Percentiles rank a stretch among this genome's conserved stretches.
These are phyloP conservation scores for Drosophila prostipennis DNA, from an alignment of 2,888 invertebrate species.

Conservation along the genomic window DNA sequence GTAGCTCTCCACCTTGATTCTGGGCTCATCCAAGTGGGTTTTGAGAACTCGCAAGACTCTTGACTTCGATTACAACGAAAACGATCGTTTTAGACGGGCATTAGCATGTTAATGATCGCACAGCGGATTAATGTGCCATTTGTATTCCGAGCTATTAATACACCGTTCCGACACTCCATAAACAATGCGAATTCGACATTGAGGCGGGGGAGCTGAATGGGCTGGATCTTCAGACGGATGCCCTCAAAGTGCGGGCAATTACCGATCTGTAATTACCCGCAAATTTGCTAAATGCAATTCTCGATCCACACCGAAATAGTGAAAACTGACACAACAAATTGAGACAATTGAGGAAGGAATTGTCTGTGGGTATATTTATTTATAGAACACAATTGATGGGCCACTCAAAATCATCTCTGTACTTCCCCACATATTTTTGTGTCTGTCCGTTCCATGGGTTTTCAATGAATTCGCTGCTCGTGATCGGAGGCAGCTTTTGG, in stretches of 20 bases:
- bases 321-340: conserved; percentile 49
- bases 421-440: conserved; percentile 5
- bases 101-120: conserved; percentile 68
- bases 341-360: conserved; percentile 49
- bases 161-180: conserved; percentile 30
- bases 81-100: conserved; percentile 60
- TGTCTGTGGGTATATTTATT: conserved; percentile 54
- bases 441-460: conserved; percentile 37
- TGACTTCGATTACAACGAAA: conserved; percentile 38
- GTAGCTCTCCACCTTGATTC: conserved; percentile 31
- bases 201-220: conserved; percentile 4
- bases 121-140: conserved; percentile 62
- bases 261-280: conserved; percentile 43
- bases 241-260: conserved; percentile 42
- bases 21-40: conserved; percentile 20
- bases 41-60: conserved; percentile 19
- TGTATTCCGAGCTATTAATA: conserved; percentile 53
- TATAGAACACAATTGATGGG: conserved; percentile 71
- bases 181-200: conserved; percentile 44
- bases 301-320: conserved; percentile 20
- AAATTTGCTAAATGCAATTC: conserved; percentile 38
- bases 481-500: conserved; percentile 55
- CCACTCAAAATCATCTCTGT: conserved; percentile 54
- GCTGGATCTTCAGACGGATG: conserved; percentile 3
- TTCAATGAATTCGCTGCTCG: conserved; percentile 61